Evolutionary conservation across 2,888 invertebrate genomes (phyloP).

Genomic region (Polia nebulosa): DNA sequence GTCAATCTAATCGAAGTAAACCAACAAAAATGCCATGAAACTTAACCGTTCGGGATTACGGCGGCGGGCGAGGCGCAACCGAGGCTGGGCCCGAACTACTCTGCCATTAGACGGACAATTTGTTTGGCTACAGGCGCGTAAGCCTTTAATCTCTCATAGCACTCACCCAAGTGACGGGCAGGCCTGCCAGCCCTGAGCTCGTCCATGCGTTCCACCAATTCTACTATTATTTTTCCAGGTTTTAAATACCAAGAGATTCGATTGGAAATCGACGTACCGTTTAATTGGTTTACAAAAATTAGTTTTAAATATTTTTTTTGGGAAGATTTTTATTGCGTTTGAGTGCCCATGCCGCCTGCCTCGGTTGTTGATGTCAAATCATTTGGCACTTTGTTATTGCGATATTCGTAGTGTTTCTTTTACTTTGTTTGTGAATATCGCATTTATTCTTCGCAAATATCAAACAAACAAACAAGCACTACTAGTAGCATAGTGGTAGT

Average conservation of each 20-base stretch:
- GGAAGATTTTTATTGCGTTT: conserved; percentile 6
- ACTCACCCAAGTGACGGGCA: conserved; percentile 73
- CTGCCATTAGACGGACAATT: conserved; percentile 85
- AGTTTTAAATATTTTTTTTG: conserved; percentile 16
- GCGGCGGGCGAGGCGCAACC: conserved; percentile 70
- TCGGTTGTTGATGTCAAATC: conserved; percentile 1
- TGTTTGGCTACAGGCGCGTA: conserved; percentile 82
- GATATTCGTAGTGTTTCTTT: background rate
- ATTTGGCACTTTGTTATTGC: conserved; percentile 11
- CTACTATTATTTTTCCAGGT: conserved; percentile 60
- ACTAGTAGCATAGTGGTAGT: no score
- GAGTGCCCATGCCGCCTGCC: background rate
- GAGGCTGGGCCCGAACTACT: conserved; percentile 73
- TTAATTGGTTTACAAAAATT: conserved; percentile 45
- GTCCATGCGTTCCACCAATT: conserved; percentile 49
- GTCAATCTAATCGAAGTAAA: conserved; percentile 68
- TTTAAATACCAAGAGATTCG: conserved; percentile 54
- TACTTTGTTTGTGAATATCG: background rate
- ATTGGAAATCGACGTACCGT: conserved; percentile 52
- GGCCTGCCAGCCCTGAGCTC: conserved; percentile 52
- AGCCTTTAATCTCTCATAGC: conserved; percentile 83
- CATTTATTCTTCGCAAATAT: conserved; percentile 5
- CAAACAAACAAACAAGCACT: no score
- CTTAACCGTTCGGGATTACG: conserved; percentile 74
- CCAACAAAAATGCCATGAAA: conserved; percentile 71